phyloP scores from a whole-genome alignment of 2,888 invertebrate genomes.

The Ichneumon xanthorius region DNA sequence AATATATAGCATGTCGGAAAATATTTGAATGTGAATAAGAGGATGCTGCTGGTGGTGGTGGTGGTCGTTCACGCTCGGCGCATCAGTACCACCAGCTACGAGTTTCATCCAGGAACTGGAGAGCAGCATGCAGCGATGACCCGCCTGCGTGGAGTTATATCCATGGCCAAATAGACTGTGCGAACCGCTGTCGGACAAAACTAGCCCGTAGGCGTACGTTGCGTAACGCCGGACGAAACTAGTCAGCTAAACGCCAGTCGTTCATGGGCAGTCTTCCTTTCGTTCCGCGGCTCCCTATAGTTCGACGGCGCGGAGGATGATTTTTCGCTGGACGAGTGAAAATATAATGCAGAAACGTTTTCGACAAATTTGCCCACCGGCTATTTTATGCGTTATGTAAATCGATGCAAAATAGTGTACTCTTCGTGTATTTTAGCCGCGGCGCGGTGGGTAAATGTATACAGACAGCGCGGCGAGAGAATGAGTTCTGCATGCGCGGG shows the following conservation, averaged over 20 bases:
- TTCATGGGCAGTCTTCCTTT: constrained; percentile 4
- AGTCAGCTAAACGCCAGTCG: constrained; percentile 13
- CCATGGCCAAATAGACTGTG: constrained; percentile 39
- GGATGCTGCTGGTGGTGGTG: constrained; percentile 47
- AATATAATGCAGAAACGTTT: constrained; percentile 81
- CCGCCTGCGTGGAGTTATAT: background rate
- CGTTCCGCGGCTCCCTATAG: constrained; percentile 18
- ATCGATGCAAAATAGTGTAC: constrained; percentile 82
- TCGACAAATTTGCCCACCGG: constrained; percentile 77
- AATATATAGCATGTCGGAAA: constrained; percentile 74
- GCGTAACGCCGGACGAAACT: background rate
- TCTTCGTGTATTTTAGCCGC: constrained; percentile 53
- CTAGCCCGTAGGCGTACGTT: constrained; percentile 11
- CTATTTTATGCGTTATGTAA: constrained; percentile 84
- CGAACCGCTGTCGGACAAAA: constrained; percentile 36
- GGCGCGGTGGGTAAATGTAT: constrained; percentile 48
- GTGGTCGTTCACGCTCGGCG: constrained; percentile 34
- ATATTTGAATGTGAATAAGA: constrained; percentile 82
- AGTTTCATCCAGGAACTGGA: constrained; percentile 25
- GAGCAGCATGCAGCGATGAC: constrained; percentile 1
- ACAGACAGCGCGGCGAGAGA: constrained; percentile 5
- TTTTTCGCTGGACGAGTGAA: constrained; percentile 58
- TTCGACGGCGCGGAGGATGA: constrained; percentile 5
- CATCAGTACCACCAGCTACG: constrained; percentile 17
- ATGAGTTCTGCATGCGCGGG: constrained; percentile 11